Evolutionary conservation across 2,797 vertebrate species (phyloP).

Genomic region (Pseudomugil gertrudae): DNA sequence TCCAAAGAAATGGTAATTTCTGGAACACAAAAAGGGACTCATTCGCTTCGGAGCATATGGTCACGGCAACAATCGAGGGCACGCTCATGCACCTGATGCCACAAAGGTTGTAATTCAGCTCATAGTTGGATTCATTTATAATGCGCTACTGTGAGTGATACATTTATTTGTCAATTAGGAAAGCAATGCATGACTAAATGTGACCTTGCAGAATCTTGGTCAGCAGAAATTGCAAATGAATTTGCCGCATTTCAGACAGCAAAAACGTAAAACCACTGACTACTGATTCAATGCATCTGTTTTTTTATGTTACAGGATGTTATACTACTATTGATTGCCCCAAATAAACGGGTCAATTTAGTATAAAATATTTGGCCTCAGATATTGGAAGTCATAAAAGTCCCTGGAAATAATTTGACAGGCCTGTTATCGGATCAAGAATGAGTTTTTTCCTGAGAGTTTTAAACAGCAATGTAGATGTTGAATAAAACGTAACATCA

Average conservation of each 20-base stretch:
- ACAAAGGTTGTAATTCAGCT: slow-evolving; percentile 41
- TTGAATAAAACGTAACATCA: background rate
- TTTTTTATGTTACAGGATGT: background rate
- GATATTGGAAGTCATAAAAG: background rate
- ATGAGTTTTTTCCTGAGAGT: background rate
- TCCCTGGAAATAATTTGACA: background rate
- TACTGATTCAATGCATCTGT: background rate
- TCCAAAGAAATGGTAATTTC: slow-evolving; percentile 79
- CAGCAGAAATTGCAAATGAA: background rate
- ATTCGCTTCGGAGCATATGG: slow-evolving; percentile 58
- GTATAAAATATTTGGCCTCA: background rate
- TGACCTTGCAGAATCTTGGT: background rate
- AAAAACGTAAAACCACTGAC: background rate
- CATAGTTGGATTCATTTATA: slow-evolving; percentile 43
- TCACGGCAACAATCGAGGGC: slow-evolving; percentile 49
- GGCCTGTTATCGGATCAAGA: background rate
- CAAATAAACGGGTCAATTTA: background rate
- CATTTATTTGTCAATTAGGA: slow-evolving; percentile 35
- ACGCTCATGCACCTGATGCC: slow-evolving; percentile 70
- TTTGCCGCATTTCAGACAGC: background rate
- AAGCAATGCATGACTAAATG: slow-evolving; percentile 18
- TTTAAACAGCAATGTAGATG: no score
- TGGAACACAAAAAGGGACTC: slow-evolving; percentile 60
- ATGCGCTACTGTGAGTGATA: slow-evolving; percentile 23
- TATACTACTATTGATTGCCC: background rate